Evolutionary conservation across 1,140 invertebrate genomes (phyloP).

Genomic region (Drosophila aff.): DNA sequence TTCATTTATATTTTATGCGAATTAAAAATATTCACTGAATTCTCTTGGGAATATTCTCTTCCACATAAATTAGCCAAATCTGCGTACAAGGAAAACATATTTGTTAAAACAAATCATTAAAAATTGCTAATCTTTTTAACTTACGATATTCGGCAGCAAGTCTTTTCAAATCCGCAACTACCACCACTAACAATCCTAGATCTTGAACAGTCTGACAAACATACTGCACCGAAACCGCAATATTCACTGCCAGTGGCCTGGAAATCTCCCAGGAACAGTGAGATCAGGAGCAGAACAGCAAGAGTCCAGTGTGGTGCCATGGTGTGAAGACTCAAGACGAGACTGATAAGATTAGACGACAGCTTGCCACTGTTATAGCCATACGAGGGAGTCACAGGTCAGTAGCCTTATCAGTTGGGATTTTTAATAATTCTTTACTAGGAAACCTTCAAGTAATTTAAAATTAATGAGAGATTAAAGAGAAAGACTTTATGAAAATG

Average conservation of each 20-base stretch:
- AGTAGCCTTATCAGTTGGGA: neutral
- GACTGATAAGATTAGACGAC: neutral
- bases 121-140: neutral
- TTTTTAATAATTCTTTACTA: neutral
- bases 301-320: neutral
- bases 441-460: too few species aligned
- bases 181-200: too few species aligned
- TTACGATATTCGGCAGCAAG: neutral
- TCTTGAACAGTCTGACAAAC: too few species aligned
- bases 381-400: neutral
- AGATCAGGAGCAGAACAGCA: neutral
- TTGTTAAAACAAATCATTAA: neutral
- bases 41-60: too few species aligned
- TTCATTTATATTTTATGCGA: neutral
- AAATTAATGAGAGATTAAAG: too few species aligned
- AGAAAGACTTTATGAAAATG: too few species aligned
- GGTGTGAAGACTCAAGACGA: neutral
- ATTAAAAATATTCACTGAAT: neutral
- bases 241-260: neutral
- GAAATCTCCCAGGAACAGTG: neutral
- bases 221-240: neutral
- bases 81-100: neutral
- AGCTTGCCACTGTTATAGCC: neutral
- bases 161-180: too few species aligned
- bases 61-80: neutral